phyloP scores from a whole-genome alignment of 2,888 invertebrate genomes.

The Dinocampus coccinellae region DNA sequence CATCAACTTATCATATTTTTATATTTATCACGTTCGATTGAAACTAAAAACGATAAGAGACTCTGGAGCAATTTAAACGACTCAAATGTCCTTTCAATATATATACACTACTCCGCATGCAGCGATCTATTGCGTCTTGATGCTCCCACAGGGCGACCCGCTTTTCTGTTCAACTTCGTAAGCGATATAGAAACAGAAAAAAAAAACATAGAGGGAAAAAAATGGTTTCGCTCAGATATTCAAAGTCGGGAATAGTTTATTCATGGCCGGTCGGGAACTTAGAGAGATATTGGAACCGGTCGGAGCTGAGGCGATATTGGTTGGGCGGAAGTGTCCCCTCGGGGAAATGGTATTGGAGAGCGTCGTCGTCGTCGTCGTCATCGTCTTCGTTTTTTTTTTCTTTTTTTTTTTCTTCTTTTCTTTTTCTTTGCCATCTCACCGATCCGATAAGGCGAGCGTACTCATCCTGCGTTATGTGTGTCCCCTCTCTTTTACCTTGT shows the following conservation, averaged over 20 bases:
- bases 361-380: conserved; percentile 57
- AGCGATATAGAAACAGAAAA: not conserved
- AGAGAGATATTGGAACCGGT: conserved; percentile 69
- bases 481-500: not conserved
- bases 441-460: conserved; percentile 63
- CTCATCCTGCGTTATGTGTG: conserved; percentile 32
- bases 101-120: not conserved
- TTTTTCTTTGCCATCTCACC: no score
- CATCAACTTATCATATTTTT: not conserved
- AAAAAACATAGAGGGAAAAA: conserved; percentile 14
- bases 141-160: conserved; percentile 17
- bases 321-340: conserved; percentile 69
- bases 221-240: conserved; percentile 62
- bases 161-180: not conserved
- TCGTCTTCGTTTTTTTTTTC: no score
- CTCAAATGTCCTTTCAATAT: not conserved
- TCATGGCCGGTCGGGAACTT: conserved; percentile 68
- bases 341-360: conserved; percentile 62
- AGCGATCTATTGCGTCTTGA: not conserved
- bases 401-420: no score
- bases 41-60: not conserved
- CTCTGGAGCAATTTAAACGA: not conserved
- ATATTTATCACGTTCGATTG: conserved; percentile 5
- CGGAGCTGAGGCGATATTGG: conserved; percentile 61
- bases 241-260: conserved; percentile 70